Evolutionary conservation across 2,888 invertebrate genomes (phyloP).

Genomic region (Cyaniris semiargus): DNA sequence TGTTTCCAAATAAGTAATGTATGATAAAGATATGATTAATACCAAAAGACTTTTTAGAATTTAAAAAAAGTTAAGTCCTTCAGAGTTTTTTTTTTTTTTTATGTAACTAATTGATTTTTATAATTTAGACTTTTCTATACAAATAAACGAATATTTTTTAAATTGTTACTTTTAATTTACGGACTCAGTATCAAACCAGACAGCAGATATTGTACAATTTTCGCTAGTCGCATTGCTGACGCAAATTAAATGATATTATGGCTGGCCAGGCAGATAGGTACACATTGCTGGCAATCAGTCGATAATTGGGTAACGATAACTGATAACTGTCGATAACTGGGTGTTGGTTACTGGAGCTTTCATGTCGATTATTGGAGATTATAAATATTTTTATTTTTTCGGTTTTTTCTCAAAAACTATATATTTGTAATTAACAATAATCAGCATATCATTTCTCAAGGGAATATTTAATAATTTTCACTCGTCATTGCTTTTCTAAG

Average conservation of each 20-base stretch:
- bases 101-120: neutral
- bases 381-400: too few species aligned
- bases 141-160: too few species aligned
- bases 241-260: constrained; percentile 3
- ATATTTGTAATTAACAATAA: constrained; percentile 26
- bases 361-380: too few species aligned
- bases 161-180: too few species aligned
- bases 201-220: too few species aligned
- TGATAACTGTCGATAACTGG: constrained; percentile 25
- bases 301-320: constrained; percentile 29
- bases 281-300: constrained; percentile 25
- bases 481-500: constrained; percentile 20
- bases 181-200: neutral
- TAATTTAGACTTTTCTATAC: too few species aligned
- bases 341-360: too few species aligned
- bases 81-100: constrained; percentile 27
- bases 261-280: constrained; percentile 23
- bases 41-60: constrained; percentile 26
- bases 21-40: constrained; percentile 22
- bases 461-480: constrained; percentile 17
- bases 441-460: constrained; percentile 21
- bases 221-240: neutral
- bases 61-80: constrained; percentile 26
- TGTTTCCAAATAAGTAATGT: constrained; percentile 27
- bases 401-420: too few species aligned